Evolutionary conservation across 2,797 vertebrate species (phyloP), one percentile per base, ranked within the genome.

Genomic region (Propithecus perrieri): DNA sequence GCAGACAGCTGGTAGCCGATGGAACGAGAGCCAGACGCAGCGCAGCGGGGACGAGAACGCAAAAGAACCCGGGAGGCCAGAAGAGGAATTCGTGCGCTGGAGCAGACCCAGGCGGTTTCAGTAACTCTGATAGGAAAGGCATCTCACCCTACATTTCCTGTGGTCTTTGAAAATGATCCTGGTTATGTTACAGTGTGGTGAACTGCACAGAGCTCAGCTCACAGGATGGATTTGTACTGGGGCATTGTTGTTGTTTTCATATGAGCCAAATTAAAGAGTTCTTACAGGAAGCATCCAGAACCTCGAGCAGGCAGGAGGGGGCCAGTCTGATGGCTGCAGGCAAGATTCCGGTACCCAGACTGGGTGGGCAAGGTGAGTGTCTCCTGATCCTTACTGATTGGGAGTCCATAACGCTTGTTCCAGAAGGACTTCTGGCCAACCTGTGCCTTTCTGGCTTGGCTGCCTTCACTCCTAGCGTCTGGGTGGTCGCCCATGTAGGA

Each of bases 11-110:
- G 2, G 3, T 4, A 33, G 22, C 2, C 38, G 63, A 65, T 35
- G 15, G 43, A 43, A 7, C 15, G 17, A 43, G 74, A 69, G 8
- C 10, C 5, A 4, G 63, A 43, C 7, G 17, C 22, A 38, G 9
- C 35, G 35, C 10, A 7, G 12, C 7, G 0, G 17, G 22, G 8
- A 20, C 0, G 13, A 41, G n/a, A 69, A 35, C 17, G 2, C 24
- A 30, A 5, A 22, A 33, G 61, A 71, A 50, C 4, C 8, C 1
- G 48, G 20, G 24, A 90, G 46, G 41, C 48, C 15, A 11, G 35
- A 35, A 46, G 69, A 65, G 67, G 67, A 11, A 33, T 24, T 53
- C 15, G 14, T 28, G 2, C 3, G 5, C 17, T 0, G 17, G 11
- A 81, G 12, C 11, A 46, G 28, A 63, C 7, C 50, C n/a, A 33